phyloP scores from a whole-genome alignment of 2,888 invertebrate genomes.

The Agriotes lineatus region DNA sequence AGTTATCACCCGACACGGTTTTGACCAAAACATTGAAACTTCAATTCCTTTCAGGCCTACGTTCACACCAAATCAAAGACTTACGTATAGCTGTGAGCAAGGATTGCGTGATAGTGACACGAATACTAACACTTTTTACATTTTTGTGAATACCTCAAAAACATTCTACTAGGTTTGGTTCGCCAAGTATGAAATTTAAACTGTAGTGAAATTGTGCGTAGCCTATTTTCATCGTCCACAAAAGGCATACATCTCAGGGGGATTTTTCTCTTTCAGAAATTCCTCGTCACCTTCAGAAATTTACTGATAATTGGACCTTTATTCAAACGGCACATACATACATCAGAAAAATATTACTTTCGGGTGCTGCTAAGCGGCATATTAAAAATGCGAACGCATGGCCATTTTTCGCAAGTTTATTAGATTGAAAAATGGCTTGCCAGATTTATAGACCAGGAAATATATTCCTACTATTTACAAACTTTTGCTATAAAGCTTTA shows the following conservation, averaged over 20 bases:
- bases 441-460: too few relatives aligned
- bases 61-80: neutral
- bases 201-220: constrained; percentile 1
- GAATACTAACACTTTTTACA: constrained; percentile 10
- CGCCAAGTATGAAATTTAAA: constrained; percentile 7
- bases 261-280: neutral
- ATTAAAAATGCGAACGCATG: neutral
- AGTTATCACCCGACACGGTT: too few relatives aligned
- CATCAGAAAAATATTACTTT: neutral
- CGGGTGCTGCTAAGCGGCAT: neutral
- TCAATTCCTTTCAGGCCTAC: neutral
- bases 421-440: too few relatives aligned
- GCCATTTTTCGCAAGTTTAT: too few relatives aligned
- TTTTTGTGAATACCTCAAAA: neutral
- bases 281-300: neutral
- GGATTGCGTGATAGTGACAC: constrained; percentile 20
- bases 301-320: constrained; percentile 22
- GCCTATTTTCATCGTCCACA: neutral
- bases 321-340: constrained; percentile 13
- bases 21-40: too few relatives aligned
- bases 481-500: too few relatives aligned
- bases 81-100: constrained; percentile 11
- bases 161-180: neutral
- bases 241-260: neutral
- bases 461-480: too few relatives aligned